phyloP scores from a whole-genome alignment of 2,888 invertebrate genomes.

The Lasioglossum malachurum region DNA sequence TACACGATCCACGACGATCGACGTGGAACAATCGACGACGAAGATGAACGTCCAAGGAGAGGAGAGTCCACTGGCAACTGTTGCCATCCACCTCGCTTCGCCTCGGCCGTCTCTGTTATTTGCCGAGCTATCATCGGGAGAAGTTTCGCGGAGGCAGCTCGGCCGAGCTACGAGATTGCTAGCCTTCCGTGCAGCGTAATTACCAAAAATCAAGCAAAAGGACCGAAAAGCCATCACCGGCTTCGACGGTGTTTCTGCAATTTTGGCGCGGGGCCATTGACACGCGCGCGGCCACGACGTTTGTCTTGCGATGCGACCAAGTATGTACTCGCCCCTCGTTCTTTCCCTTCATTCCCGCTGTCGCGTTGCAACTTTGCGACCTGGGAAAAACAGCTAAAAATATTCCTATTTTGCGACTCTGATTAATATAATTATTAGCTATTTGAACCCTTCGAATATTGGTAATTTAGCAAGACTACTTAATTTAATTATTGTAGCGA shows the following conservation, averaged over 20 bases:
- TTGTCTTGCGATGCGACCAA: constrained; percentile 33
- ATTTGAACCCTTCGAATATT: neutral
- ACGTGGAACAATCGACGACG: constrained; percentile 67
- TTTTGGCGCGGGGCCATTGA: constrained; percentile 75
- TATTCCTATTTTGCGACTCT: neutral
- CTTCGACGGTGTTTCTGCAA: constrained; percentile 75
- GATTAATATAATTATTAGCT: neutral
- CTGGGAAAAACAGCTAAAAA: neutral
- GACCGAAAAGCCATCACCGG: constrained; percentile 75
- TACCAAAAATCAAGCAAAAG: constrained; percentile 79
- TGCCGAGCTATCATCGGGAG: constrained; percentile 76
- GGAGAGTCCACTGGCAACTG: constrained; percentile 59
- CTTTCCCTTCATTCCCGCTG: constrained; percentile 7
- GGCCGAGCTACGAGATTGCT: constrained; percentile 73
- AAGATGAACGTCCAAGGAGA: constrained; percentile 55
- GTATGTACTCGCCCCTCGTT: neutral
- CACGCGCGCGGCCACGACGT: constrained; percentile 55
- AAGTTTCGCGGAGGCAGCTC: constrained; percentile 70
- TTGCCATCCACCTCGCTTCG: constrained; percentile 46
- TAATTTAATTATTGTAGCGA: neutral
- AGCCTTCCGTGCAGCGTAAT: constrained; percentile 74
- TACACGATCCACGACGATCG: constrained; percentile 67
- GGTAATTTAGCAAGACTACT: too few relatives aligned
- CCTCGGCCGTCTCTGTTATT: constrained; percentile 74
- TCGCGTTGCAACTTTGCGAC: neutral